Base-by-base conservation (phyloP, 2,888 invertebrate genomes). In the Tinea pellionella region DNA sequence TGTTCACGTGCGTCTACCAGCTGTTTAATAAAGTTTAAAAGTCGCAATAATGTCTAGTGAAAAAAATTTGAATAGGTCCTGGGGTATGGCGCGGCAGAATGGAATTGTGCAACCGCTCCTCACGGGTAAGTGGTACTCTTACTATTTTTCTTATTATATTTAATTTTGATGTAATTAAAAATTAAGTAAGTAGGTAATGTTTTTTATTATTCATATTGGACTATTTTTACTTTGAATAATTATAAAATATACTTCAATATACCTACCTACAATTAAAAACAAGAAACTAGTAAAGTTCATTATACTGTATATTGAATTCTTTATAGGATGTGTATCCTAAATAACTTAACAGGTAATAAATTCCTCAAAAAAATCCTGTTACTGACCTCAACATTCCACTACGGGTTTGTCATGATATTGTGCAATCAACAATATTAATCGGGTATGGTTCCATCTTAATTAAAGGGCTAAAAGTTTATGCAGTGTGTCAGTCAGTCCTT, bases 91-190 rank as follows among this genome's bases (percentile, higher is more conserved):
- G 66, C 88, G 90, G 60, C 93, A 93, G 77, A 95, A 94, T 88
- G 92, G 93, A 68, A 93, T 96, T 71, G 94, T 96, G 66, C 96
- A 96, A 86, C 96, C 96, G 60, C 89, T 96, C 63, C 90, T 97
- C 63, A 96, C 96, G 80, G 96, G 96, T 96, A 81, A 87, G 77
- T 8, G n/a, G 11, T 2, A 18, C 24, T 6, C 12, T 6, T 12
- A 55, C 13, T 55, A 55, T n/a, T 51, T 16, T 51, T 51, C 15
- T 51, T 15, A 47, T 9, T 32, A 13, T 13, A 41, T 13, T 41
- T 41, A 41, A 32, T 47, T 47, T 15, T 15, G 8, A 51, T 16
- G 3, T 15, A 3, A 51, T 51, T 7, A 51, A 51, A 11, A 11
- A 51, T 15, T 3, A 51, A 3, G 12, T 51, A 24, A 7, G 6